phyloP scores from a whole-genome alignment of 2,888 invertebrate species.

The Archips crataeganus region DNA sequence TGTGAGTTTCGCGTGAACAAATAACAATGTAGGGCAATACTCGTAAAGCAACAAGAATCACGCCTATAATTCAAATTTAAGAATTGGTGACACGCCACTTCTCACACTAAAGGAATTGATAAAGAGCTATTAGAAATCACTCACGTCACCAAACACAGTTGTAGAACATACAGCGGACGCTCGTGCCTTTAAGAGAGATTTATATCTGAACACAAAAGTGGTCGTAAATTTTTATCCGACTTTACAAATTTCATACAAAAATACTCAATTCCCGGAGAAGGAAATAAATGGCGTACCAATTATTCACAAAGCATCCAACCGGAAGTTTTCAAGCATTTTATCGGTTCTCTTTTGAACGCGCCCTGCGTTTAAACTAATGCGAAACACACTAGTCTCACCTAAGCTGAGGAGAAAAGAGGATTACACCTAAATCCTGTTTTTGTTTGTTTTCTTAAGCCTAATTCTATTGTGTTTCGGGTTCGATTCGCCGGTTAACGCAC shows the following conservation, averaged over 20 bases:
- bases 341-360: constrained; percentile 67
- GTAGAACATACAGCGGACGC: constrained; percentile 50
- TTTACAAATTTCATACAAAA: constrained; percentile 66
- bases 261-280: constrained; percentile 66
- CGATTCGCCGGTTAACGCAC: constrained; percentile 51
- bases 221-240: constrained; percentile 76
- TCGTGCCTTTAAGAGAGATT: constrained; percentile 80
- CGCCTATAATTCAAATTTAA: constrained; percentile 45
- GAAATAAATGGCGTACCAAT: constrained; percentile 82
- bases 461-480: constrained; percentile 67
- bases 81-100: constrained; percentile 66
- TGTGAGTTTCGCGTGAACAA: constrained; percentile 7
- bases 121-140: constrained; percentile 65
- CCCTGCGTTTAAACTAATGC: constrained; percentile 80
- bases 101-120: constrained; percentile 49
- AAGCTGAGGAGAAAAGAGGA: constrained; percentile 77
- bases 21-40: constrained; percentile 31
- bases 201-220: constrained; percentile 70
- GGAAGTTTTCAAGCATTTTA: constrained; percentile 81
- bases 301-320: constrained; percentile 75
- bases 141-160: constrained; percentile 63
- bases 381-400: constrained; percentile 68
- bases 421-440: constrained; percentile 83
- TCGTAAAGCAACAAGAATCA: constrained; percentile 51
- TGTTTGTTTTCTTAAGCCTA: constrained; percentile 82